Percentiles rank a stretch among this genome's conserved stretches.
Conservation (phyloP, 2,888 invertebrate species). For the Eilema depressum region DNA sequence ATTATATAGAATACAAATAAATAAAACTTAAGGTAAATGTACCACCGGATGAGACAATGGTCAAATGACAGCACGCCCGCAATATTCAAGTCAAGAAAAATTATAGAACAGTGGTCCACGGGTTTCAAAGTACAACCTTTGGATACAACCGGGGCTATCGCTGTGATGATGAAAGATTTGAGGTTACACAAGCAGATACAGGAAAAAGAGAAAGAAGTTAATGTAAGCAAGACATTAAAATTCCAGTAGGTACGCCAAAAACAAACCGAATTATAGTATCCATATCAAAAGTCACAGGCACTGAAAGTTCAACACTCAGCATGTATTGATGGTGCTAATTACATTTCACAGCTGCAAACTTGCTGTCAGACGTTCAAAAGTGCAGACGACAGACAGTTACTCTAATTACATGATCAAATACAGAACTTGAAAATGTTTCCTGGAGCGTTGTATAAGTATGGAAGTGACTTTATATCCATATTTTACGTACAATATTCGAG, state of each 20-base stretch:
- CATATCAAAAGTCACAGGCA: not conserved
- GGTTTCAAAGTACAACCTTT: too few relatives aligned
- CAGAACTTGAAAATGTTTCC: conserved; percentile 55
- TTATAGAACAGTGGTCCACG: too few relatives aligned
- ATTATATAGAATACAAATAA: too few relatives aligned
- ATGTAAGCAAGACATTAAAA: not conserved
- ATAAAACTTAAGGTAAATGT: too few relatives aligned
- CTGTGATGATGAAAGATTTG: too few relatives aligned
- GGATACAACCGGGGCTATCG: too few relatives aligned
- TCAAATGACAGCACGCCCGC: too few relatives aligned
- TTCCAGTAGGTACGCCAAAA: not conserved
- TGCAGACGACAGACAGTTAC: conserved; percentile 57
- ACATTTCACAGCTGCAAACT: conserved; percentile 23
- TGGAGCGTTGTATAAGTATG: conserved; percentile 30
- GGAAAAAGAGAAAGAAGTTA: not conserved
- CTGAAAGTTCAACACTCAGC: not conserved
- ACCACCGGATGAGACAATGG: too few relatives aligned
- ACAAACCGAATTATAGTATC: not conserved
- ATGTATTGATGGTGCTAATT: conserved; percentile 20
- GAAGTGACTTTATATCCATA: conserved; percentile 21
- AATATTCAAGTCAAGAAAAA: too few relatives aligned
- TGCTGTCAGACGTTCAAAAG: conserved; percentile 58
- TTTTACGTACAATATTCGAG: not conserved
- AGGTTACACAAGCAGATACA: too few relatives aligned
- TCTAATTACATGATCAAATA: conserved; percentile 75